Evolutionary conservation across 2,797 vertebrate species (phyloP).

Genomic region (Sylvia borin): DNA sequence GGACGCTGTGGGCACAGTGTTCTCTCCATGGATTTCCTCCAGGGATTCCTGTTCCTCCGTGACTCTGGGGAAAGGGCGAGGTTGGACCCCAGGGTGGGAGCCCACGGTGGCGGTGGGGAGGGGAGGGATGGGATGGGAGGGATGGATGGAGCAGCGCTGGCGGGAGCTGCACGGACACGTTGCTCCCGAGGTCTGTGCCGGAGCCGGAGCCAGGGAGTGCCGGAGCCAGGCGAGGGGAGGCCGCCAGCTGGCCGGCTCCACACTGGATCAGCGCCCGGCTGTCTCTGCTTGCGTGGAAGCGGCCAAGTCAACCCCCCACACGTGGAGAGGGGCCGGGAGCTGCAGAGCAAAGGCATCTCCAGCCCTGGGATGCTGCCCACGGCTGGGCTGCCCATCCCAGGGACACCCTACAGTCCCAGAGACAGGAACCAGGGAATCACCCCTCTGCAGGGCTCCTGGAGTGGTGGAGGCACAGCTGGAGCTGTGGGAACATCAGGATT

Average conservation of each 20-base stretch:
- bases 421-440: accelerated
- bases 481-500: no score
- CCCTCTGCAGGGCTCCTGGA: background rate
- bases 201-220: background rate
- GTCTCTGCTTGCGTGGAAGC: background rate
- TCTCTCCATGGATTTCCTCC: accelerated
- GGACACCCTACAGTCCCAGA: background rate
- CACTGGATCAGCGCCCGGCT: background rate
- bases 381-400: accelerated
- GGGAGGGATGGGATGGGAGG: background rate
- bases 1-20: accelerated
- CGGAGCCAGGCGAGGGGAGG: background rate
- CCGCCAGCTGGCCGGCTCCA: constrained; percentile 31
- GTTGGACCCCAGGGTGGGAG: accelerated
- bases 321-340: background rate
- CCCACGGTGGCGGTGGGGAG: accelerated
- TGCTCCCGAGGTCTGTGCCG: background rate
- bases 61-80: accelerated
- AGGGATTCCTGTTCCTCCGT: accelerated
- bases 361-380: accelerated
- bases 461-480: accelerated
- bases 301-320: background rate
- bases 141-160: background rate
- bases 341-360: accelerated
- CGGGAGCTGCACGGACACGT: background rate